Evolutionary conservation across 2,888 invertebrate genomes (phyloP).

Genomic region (Lasioglossum figueresi): DNA sequence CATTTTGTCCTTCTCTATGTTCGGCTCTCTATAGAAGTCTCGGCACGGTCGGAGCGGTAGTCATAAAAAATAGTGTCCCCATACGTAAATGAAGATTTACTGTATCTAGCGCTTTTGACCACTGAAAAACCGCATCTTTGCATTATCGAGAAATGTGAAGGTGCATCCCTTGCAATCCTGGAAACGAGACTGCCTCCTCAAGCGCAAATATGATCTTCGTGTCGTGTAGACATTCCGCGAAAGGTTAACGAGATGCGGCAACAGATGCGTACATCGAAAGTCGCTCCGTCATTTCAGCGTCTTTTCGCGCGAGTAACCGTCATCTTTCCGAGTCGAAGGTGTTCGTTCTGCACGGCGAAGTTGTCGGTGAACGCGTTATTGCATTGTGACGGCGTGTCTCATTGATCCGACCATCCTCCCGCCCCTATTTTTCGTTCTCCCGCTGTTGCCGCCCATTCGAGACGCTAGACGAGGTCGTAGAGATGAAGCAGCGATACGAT

Average conservation of each 20-base stretch:
- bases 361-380: neutral
- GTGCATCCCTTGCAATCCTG: too few species aligned
- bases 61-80: too few species aligned
- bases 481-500: constrained; percentile 4
- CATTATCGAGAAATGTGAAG: too few species aligned
- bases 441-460: neutral
- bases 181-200: too few species aligned
- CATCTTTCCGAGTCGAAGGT: neutral
- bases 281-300: neutral
- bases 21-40: too few species aligned
- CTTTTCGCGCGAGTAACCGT: neutral
- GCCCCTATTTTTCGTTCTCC: neutral
- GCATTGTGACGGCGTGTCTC: neutral
- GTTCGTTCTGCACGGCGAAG: neutral
- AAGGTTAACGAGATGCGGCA: neutral
- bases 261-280: neutral
- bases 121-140: too few species aligned
- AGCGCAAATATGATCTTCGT: too few species aligned
- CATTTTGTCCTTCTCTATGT: too few species aligned
- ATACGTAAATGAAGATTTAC: too few species aligned
- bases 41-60: too few species aligned
- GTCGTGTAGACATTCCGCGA: neutral
- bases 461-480: neutral
- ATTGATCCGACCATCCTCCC: neutral
- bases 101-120: too few species aligned